Conservation (phyloP, 2,888 invertebrate species). For the Iphiclides podalirius region DNA sequence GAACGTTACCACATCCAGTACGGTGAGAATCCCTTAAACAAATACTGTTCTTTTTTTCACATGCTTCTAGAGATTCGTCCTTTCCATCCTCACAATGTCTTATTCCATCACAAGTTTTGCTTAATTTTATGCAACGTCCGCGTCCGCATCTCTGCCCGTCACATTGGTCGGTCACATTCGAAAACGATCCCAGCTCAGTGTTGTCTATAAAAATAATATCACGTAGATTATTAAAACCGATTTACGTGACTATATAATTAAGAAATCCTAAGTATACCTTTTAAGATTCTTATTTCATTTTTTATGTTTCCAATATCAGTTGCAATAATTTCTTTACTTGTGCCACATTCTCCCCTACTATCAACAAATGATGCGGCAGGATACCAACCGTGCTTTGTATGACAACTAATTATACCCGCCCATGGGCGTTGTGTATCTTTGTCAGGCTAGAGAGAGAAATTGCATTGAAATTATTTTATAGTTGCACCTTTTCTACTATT, state of each 20-base stretch:
- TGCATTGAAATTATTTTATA: no score
- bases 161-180: constrained; percentile 59
- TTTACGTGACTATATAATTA: no score
- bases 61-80: constrained; percentile 81
- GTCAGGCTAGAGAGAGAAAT: no score
- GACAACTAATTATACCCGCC: constrained; percentile 86
- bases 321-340: constrained; percentile 59
- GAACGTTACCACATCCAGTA: constrained; percentile 57
- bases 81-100: constrained; percentile 84
- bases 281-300: constrained; percentile 66
- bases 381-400: constrained; percentile 84
- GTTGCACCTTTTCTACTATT: no score
- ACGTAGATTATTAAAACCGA: no score
- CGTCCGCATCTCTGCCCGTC: constrained; percentile 83
- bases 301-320: constrained; percentile 78
- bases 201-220: no score
- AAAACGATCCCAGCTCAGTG: no score
- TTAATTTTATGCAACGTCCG: constrained; percentile 82
- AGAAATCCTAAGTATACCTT: constrained; percentile 68
- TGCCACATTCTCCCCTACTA: constrained; percentile 78
- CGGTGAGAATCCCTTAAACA: constrained; percentile 52
- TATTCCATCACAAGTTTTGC: constrained; percentile 83
- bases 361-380: constrained; percentile 84
- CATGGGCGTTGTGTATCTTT: constrained; percentile 56
- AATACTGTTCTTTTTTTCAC: constrained; percentile 51